These are phyloP conservation scores for Pseudopipra pipra DNA, from an alignment of 2,113 vertebrate genomes.

Conservation along the genomic window DNA sequence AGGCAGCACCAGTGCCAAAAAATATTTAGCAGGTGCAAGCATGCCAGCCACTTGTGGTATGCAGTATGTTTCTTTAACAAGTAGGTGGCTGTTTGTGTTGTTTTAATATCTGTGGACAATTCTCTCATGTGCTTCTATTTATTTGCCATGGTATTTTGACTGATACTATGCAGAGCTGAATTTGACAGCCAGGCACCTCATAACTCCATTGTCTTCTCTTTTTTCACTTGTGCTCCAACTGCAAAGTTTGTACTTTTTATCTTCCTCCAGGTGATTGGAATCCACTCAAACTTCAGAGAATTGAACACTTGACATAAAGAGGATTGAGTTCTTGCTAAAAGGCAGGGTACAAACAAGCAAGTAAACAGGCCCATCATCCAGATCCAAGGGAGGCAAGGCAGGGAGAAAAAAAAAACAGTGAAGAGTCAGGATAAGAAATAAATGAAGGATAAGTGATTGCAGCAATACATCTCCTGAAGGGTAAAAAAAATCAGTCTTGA, in stretches of 20 bases:
- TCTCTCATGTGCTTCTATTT: slow-evolving; percentile 23
- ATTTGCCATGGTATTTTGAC: background rate
- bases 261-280: background rate
- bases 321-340: background rate
- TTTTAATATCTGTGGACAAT: background rate
- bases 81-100: background rate
- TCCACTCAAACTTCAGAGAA: background rate
- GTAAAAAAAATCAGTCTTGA: background rate
- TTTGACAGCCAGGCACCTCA: background rate
- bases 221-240: background rate
- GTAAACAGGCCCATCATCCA: background rate
- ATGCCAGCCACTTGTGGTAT: slow-evolving; percentile 39
- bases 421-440: background rate
- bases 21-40: slow-evolving; percentile 55
- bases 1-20: slow-evolving; percentile 15
- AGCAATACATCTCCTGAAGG: background rate
- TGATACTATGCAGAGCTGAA: background rate
- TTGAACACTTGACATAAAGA: rapidly evolving
- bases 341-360: background rate
- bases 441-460: background rate
- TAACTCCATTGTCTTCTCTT: background rate
- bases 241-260: background rate
- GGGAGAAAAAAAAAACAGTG: background rate
- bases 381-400: background rate
- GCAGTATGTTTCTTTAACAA: slow-evolving; percentile 28